A percentile compares a stretch with the other conserved stretches of the same genome.
Evolutionary conservation across 2,888 invertebrate species (phyloP).

Genomic region (Oscheius sp.): DNA sequence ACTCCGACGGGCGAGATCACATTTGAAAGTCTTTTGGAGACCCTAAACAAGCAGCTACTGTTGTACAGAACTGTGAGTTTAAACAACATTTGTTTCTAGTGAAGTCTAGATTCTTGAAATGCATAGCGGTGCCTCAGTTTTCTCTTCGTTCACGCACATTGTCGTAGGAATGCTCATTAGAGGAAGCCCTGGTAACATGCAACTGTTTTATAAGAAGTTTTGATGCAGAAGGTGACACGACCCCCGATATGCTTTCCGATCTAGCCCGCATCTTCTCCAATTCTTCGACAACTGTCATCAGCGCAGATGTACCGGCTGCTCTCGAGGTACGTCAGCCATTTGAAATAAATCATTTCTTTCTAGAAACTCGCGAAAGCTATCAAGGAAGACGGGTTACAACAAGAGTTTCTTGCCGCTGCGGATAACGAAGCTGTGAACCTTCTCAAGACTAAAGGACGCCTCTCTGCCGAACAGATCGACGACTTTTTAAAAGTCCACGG

Average conservation of each 20-base stretch:
- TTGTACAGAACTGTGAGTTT: conserved; percentile 7
- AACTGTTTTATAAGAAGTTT: neutral
- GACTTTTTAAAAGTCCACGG: conserved; percentile 82
- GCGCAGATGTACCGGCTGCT: conserved; percentile 82
- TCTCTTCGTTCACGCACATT: conserved; percentile 67
- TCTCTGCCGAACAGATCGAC: conserved; percentile 75
- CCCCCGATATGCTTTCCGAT: conserved; percentile 81
- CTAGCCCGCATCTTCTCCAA: conserved; percentile 80
- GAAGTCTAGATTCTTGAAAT: conserved; percentile 46
- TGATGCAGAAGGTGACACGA: conserved; percentile 77
- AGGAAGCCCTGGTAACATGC: conserved; percentile 55
- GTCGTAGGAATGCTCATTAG: conserved; percentile 67
- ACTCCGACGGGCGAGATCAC: conserved; percentile 38
- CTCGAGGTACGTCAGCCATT: conserved; percentile 73
- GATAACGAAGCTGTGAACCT: conserved; percentile 60
- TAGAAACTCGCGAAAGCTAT: conserved; percentile 62
- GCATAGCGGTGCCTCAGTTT: conserved; percentile 59
- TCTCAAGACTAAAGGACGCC: conserved; percentile 39
- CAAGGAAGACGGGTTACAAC: conserved; percentile 46
- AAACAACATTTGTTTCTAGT: neutral
- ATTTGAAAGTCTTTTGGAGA: conserved; percentile 35
- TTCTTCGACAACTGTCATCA: conserved; percentile 81
- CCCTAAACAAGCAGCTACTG: conserved; percentile 37
- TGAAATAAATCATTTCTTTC: neutral
- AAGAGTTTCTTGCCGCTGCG: conserved; percentile 50